A percentile compares a stretch with the other conserved stretches of the same genome.
Evolutionary conservation across 2,797 vertebrate species (phyloP).

Genomic region (Gorsachius magnificus): DNA sequence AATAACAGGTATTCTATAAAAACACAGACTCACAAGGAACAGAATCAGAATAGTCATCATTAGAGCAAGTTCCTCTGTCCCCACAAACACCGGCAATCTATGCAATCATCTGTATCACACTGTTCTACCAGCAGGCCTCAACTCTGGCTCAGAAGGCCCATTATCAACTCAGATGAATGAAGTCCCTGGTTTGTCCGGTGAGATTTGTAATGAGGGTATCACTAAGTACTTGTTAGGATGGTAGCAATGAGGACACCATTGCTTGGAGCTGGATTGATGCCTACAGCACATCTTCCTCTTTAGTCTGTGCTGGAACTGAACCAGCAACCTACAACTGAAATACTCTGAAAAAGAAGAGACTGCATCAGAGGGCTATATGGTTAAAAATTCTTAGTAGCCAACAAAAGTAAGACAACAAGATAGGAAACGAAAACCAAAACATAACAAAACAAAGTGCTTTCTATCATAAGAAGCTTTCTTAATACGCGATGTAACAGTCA

Average conservation of each 20-base stretch:
- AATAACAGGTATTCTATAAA: background rate
- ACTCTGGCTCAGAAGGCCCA: background rate
- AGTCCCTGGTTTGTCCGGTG: background rate
- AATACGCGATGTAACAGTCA: background rate
- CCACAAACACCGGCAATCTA: accelerated
- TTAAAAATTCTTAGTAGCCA: background rate
- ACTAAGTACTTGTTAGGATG: background rate
- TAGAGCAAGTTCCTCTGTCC: background rate
- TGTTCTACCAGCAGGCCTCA: background rate
- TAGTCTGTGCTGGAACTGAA: background rate
- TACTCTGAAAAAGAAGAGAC: background rate
- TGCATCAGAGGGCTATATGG: background rate
- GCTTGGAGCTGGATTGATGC: background rate
- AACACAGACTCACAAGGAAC: background rate
- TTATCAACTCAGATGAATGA: background rate
- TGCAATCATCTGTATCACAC: background rate
- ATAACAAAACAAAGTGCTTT: background rate
- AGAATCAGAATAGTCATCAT: background rate
- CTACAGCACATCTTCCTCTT: background rate
- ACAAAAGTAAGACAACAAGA: background rate
- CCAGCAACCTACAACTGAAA: background rate
- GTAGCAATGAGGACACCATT: background rate
- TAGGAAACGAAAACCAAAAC: background rate
- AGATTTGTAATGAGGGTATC: background rate
- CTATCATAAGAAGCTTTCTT: background rate